Evolutionary conservation across 2,113 vertebrate genomes (phyloP).

Genomic region (Malurus elegans): DNA sequence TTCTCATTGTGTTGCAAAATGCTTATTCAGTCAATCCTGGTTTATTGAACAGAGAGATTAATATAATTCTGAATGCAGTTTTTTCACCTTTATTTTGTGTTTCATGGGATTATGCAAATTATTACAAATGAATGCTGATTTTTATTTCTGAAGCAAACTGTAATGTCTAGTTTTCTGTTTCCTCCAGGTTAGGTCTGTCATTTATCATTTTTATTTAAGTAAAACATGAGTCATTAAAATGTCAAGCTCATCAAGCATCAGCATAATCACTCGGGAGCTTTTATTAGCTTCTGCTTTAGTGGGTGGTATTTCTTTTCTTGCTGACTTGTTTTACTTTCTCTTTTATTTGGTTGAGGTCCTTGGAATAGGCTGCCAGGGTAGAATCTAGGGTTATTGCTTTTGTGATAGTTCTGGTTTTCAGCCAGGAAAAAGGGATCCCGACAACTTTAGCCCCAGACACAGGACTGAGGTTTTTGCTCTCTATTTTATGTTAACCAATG

Average conservation of each 20-base stretch:
- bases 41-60: background rate
- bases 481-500: background rate
- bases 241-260: background rate
- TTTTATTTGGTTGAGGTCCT: background rate
- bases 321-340: background rate
- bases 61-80: background rate
- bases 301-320: background rate
- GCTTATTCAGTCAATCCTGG: background rate
- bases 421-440: background rate
- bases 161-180: background rate
- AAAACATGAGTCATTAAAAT: background rate
- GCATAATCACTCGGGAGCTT: background rate
- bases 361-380: background rate
- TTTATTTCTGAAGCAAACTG: background rate
- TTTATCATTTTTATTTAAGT: slow-evolving; percentile 13
- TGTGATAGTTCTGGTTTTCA: background rate
- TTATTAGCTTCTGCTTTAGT: background rate
- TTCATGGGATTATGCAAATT: background rate
- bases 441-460: background rate
- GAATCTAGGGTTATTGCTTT: background rate
- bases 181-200: background rate
- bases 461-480: background rate
- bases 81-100: background rate
- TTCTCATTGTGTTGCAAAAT: background rate
- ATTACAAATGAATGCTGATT: background rate